phyloP scores from a whole-genome alignment of 2,797 vertebrate genomes.

The Parambassis ranga region DNA sequence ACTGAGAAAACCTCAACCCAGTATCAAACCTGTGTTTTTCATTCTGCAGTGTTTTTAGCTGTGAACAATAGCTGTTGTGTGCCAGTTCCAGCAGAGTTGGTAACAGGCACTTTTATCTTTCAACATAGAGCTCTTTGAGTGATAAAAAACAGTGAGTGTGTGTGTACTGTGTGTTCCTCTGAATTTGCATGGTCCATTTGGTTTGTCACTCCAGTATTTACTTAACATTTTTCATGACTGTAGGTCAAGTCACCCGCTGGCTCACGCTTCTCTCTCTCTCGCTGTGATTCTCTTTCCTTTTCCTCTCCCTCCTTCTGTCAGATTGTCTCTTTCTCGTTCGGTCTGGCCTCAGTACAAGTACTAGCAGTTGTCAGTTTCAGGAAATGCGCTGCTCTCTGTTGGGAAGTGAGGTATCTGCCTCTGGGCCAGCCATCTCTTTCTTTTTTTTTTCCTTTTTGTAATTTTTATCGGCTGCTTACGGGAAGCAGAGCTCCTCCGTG shows the following conservation, averaged over 20 bases:
- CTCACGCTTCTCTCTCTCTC: not conserved
- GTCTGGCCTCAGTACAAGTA: slow-evolving; percentile 55
- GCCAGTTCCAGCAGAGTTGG: slow-evolving; percentile 39
- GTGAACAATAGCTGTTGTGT: slow-evolving; percentile 39
- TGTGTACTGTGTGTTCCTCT: not conserved
- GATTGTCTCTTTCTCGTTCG: slow-evolving; percentile 36
- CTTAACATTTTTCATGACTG: slow-evolving; percentile 42
- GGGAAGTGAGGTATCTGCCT: slow-evolving; percentile 75
- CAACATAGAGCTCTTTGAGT: slow-evolving; percentile 4
- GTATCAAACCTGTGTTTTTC: slow-evolving; percentile 24
- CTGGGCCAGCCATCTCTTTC: slow-evolving; percentile 30
- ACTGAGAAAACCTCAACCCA: slow-evolving; percentile 45
- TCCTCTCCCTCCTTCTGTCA: not conserved
- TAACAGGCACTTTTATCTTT: slow-evolving; percentile 45
- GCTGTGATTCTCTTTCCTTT: not conserved
- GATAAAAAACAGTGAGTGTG: slow-evolving; percentile 7
- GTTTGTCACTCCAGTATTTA: slow-evolving; percentile 36
- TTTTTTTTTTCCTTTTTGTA: slow-evolving; percentile 9
- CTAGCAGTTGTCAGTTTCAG: slow-evolving; percentile 75
- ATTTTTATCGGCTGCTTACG: slow-evolving; percentile 66
- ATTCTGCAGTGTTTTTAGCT: slow-evolving; percentile 4
- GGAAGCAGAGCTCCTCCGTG: slow-evolving; percentile 55
- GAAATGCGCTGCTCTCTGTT: slow-evolving; percentile 73
- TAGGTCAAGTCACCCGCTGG: slow-evolving; percentile 34
- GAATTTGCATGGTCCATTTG: slow-evolving; percentile 22